Evolutionary conservation across 2,888 invertebrate species (phyloP), one percentile per base, ranked within the genome.

Genomic region (Lasiommata megera): DNA sequence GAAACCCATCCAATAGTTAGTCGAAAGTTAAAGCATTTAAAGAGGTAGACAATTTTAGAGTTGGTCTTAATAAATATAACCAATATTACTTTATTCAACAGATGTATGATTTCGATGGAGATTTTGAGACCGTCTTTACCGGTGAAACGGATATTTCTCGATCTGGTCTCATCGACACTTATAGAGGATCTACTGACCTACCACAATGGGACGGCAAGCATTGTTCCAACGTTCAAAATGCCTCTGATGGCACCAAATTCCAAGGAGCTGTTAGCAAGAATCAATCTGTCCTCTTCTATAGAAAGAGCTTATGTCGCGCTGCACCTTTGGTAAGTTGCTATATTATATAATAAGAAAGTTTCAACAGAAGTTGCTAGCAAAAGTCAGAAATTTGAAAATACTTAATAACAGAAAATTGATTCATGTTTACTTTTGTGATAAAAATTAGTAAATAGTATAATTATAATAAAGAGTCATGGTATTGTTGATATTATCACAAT

Each of bases 161-260:
- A 12, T 91, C 95, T 0, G 96, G 96, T 0, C 88, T 96, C 0
- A 92, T 96, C 56, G 96, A 95, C 58, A 96, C 94, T 0, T 96
- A 96, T 82, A 92, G 93, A 28, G 96, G 96, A 0, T 92, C 93
- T 0, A 92, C 92, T 0, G 92, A 93, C 69, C 86, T 97, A 3
- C 94, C 95, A 0, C 96, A 96, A 60, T 97, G 97, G 97, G 62
- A 92, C 0, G 93, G 93, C 0, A 92, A 93, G 43, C 94, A 94
- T 56, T 97, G 97, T 75, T 95, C 95, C 44, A 94, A 94, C 69
- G 93, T 97, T 6, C 92, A 93, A 60, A 92, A 93, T 18, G 93
- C 96, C 0, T 96, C 96, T 0, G 97, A 97, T 74, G 97, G 97
- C 1, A 94, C 96, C 12, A 97, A 96, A 79, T 98, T 97, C 79